A percentile compares a stretch with the other conserved stretches of the same genome.
These are phyloP conservation scores for Chamaea fasciata DNA, from an alignment of 2,113 vertebrate genomes.

Conservation along the genomic window DNA sequence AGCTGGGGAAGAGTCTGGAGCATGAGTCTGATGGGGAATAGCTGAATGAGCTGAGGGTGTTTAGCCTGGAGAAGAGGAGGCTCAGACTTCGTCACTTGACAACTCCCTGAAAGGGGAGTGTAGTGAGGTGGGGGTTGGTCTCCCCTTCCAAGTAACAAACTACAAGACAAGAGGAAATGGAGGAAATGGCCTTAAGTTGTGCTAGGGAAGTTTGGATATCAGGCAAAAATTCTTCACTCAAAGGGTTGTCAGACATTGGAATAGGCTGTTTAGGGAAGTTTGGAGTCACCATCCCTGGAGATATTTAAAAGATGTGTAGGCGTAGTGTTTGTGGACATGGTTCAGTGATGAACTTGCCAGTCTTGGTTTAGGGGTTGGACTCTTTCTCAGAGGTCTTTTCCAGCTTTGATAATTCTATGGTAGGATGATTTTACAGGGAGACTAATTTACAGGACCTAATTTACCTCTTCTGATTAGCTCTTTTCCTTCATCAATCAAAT, in stretches of 20 bases:
- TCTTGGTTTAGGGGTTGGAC: not conserved
- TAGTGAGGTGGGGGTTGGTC: too few species aligned
- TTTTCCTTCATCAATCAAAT: conserved; percentile 91
- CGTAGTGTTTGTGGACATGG: too few species aligned
- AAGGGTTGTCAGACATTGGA: not conserved
- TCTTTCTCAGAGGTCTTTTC: not conserved
- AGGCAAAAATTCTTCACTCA: not conserved
- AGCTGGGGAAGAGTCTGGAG: not conserved
- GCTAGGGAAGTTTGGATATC: not conserved
- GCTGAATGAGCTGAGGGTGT: not conserved
- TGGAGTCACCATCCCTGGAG: not conserved
- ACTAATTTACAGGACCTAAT: conserved; percentile 11
- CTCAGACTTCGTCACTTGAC: not conserved
- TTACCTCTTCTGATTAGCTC: conserved; percentile 90
- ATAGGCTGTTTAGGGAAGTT: not conserved
- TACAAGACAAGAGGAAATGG: not conserved
- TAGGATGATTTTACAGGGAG: not conserved
- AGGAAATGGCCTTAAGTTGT: not conserved
- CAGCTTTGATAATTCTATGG: not conserved
- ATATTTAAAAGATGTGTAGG: not conserved
- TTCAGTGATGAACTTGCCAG: not conserved
- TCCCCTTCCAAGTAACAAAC: not conserved
- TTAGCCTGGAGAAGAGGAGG: not conserved
- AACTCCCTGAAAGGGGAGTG: not conserved
- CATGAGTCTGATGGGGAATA: rapidly evolving